phyloP scores from a whole-genome alignment of 2,113 vertebrate genomes.

The Dromiciops gliroides region DNA sequence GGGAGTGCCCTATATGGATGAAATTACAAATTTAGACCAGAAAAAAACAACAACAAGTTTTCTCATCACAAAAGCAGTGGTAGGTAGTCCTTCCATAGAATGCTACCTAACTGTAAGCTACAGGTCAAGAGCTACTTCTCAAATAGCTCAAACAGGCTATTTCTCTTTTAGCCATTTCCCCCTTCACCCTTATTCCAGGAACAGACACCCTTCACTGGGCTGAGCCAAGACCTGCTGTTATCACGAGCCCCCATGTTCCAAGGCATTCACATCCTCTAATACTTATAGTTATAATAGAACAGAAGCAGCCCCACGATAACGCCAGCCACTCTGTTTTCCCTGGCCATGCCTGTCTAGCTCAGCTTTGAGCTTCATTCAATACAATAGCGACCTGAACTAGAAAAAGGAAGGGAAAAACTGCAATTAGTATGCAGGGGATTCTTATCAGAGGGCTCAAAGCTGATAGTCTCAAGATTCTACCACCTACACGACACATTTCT shows the following conservation, averaged over 20 bases:
- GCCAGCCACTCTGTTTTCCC: conserved; percentile 24
- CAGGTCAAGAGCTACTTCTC: conserved; percentile 52
- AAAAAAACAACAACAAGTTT: not conserved
- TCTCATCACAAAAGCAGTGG: conserved; percentile 51
- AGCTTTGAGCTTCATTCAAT: conserved; percentile 59
- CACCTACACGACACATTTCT: not conserved
- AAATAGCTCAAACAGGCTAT: conserved; percentile 11
- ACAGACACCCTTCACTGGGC: conserved; percentile 2
- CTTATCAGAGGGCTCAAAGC: conserved; percentile 44
- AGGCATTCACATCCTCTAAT: not conserved
- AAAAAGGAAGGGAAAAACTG: conserved; percentile 54
- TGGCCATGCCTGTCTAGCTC: conserved; percentile 29
- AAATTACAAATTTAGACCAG: not conserved
- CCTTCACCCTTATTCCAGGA: conserved; percentile 10
- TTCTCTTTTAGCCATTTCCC: conserved; percentile 28
- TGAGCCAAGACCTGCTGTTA: conserved; percentile 24
- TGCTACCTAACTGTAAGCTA: conserved; percentile 47
- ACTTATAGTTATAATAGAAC: conserved; percentile 34
- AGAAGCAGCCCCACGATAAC: conserved; percentile 12
- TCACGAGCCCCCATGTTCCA: conserved; percentile 14
- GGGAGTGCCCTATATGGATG: not conserved
- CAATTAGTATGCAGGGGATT: conserved; percentile 44
- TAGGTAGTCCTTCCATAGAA: conserved; percentile 62
- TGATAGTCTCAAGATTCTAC: not conserved
- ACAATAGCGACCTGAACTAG: conserved; percentile 52